Evolutionary conservation across 1,140 invertebrate genomes (phyloP), one percentile per base, ranked within the genome.

Genomic region (Drosophila pruinosa): DNA sequence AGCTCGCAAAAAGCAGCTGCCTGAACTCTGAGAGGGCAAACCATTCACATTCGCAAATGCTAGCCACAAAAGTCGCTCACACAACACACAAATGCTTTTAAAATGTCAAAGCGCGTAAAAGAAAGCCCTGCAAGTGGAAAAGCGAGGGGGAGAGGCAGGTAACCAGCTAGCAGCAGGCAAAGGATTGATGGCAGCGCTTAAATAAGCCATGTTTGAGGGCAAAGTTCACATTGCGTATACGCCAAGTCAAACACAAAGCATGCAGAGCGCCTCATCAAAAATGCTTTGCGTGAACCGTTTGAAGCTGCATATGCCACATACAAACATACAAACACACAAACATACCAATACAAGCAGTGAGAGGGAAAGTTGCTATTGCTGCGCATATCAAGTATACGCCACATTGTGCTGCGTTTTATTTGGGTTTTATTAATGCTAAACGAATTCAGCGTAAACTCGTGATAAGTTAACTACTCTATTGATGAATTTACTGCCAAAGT

Each of bases 31-130:
- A 22, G 45, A 59, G 52, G 34, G 41, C 50, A 76, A 62, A 58
- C 56, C 80, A 63, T 81, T 77, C 61, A 78, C 47, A 71, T 34
- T 58, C 50, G 31, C 31, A 58, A 52, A 74, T 43, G 69, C 76
- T 70, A 53, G 75, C 75, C 79, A 43, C 79, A 78, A 75, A 78
- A 83, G 79, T 83, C 79, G 71, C 75, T 85, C 59, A 67, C 45
- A 79, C 72, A 61, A 86, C 82, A 86, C 82, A 78, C 82, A 86
- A 86, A 86, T 82, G 82, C 83, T 88, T 88, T 88, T 89, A 89
- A 89, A 88, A 88, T 89, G 82, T 88, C 82, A 88, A 88, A 88
- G 82, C 78, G 83, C 67, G 72, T 78, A 72, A 72, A 85, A 71
- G 80, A 80, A 78, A 72, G 65, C 43, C 38, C 5, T 41, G 15